Conservation (phyloP, 2,113 vertebrate genomes). For the Ophiodon elongatus region DNA sequence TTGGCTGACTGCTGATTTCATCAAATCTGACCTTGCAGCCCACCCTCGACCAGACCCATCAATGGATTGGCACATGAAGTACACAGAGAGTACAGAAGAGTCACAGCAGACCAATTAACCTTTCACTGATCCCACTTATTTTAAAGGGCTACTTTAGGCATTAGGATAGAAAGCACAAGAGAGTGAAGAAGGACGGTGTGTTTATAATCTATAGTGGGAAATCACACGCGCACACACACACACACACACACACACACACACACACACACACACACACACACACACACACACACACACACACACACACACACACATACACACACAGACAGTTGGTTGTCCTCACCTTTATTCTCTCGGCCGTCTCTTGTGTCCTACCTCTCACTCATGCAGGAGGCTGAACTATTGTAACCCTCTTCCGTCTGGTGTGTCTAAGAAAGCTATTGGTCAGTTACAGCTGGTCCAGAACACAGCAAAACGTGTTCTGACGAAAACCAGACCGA, state of each 20-base stretch:
- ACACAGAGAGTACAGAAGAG: conserved; percentile 53
- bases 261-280: neutral
- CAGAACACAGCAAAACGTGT: neutral
- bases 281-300: neutral
- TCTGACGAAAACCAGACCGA: no score
- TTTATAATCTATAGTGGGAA: conserved; percentile 24
- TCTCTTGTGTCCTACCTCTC: conserved; percentile 20
- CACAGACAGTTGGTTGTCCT: neutral
- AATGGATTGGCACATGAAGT: conserved; percentile 53
- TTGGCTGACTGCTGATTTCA: neutral
- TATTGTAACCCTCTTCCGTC: neutral
- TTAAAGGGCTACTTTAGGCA: conserved; percentile 66
- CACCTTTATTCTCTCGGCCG: neutral
- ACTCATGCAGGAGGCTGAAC: neutral
- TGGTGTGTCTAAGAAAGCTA: neutral
- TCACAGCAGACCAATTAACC: conserved; percentile 75
- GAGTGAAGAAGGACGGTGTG: conserved; percentile 45
- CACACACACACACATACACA: neutral
- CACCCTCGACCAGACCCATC: neutral
- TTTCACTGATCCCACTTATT: conserved; percentile 74
- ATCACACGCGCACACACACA: neutral
- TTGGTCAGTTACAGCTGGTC: neutral
- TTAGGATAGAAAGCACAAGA: conserved; percentile 50
- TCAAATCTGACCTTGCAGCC: neutral
- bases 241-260: neutral